Evolutionary conservation across 2,113 vertebrate species (phyloP).

Genomic region (Perca flavescens): DNA sequence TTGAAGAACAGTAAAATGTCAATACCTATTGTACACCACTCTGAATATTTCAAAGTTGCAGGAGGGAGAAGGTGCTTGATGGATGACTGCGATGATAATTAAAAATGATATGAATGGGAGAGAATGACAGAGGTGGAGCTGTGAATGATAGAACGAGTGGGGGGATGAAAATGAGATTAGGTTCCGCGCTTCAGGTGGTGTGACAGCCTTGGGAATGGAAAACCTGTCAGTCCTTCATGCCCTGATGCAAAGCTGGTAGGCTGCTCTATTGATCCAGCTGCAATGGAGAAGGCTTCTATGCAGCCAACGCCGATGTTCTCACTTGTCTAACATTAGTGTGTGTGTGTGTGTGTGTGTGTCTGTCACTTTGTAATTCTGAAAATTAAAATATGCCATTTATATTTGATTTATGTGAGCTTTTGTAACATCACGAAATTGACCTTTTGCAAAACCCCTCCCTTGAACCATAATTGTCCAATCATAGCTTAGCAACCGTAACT

Average conservation of each 20-base stretch:
- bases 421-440: not conserved
- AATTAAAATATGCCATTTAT: not conserved
- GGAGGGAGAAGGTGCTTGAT: slow-evolving; percentile 51
- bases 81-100: slow-evolving; percentile 57
- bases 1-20: slow-evolving; percentile 65
- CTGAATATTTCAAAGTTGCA: slow-evolving; percentile 51
- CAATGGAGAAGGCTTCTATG: slow-evolving; percentile 42
- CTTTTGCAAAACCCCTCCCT: not conserved
- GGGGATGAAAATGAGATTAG: slow-evolving; percentile 67
- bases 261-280: slow-evolving; percentile 62
- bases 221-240: slow-evolving; percentile 47
- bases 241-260: slow-evolving; percentile 52
- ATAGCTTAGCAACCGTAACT: not conserved
- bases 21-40: slow-evolving; percentile 37
- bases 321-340: slow-evolving; percentile 32
- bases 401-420: not conserved
- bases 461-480: not conserved
- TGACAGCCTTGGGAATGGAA: slow-evolving; percentile 63
- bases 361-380: slow-evolving; percentile 19
- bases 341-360: slow-evolving; percentile 40
- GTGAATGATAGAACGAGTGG: slow-evolving; percentile 42
- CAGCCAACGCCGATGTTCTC: slow-evolving; percentile 23
- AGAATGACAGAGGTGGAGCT: slow-evolving; percentile 57
- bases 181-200: slow-evolving; percentile 64
- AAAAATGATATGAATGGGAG: slow-evolving; percentile 67